phyloP scores from a whole-genome alignment of 2,888 invertebrate species.

The Apodemia hepburni region DNA sequence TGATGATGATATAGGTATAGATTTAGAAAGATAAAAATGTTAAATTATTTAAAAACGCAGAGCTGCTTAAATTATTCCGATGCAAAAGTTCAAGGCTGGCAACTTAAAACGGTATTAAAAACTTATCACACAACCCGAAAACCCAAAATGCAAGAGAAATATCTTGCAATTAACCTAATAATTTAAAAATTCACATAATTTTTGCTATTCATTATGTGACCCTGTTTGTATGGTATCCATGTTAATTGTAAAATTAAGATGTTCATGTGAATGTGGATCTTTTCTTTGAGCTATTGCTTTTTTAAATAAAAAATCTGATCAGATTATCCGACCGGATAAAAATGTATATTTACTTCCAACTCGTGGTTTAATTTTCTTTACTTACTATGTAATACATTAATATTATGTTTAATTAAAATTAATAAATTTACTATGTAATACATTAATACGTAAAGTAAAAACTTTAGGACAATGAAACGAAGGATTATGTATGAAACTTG shows the following conservation, averaged over 20 bases:
- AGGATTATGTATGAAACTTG: no score
- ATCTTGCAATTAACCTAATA: slow-evolving; percentile 6
- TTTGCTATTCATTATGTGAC: slow-evolving; percentile 1
- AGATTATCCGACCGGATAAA: background rate
- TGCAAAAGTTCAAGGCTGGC: slow-evolving; percentile 5
- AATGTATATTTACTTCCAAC: background rate
- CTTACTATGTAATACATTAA: no score
- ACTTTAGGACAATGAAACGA: no score
- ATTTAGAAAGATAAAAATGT: background rate
- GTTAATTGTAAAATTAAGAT: background rate
- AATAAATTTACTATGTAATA: no score
- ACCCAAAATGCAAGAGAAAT: background rate
- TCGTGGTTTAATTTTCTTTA: no score
- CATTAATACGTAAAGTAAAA: no score
- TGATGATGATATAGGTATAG: no score
- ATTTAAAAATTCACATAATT: slow-evolving; percentile 3
- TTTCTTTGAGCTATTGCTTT: background rate
- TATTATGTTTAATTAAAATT: no score
- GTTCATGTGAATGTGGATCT: slow-evolving; percentile 1
- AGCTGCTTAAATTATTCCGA: background rate
- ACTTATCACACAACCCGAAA: background rate
- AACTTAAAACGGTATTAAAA: background rate
- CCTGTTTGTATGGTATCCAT: background rate
- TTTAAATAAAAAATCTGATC: slow-evolving; percentile 1
- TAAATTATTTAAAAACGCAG: background rate